These are phyloP conservation scores for Cyclura pinguis DNA, from an alignment of 2,797 vertebrate species.

Conservation along the genomic window DNA sequence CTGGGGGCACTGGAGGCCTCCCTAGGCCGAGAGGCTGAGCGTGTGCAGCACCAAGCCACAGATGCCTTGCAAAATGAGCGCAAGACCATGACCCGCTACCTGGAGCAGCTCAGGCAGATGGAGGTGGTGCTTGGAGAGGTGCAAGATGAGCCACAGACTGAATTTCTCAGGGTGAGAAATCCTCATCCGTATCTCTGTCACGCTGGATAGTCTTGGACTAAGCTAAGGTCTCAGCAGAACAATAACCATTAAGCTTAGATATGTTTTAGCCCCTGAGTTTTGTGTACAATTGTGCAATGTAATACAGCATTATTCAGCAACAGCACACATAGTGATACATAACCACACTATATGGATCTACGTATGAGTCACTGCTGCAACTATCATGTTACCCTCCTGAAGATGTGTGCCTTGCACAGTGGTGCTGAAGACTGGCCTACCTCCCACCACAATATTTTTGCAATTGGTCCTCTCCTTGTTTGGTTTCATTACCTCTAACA, in stretches of 20 bases:
- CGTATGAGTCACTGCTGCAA: background rate
- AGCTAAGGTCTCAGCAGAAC: background rate
- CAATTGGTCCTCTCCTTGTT: background rate
- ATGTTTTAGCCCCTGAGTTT: too few species aligned
- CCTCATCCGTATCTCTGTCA: background rate
- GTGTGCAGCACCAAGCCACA: conserved; percentile 61
- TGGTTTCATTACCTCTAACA: background rate
- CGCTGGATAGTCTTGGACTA: background rate
- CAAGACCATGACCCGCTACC: conserved; percentile 70
- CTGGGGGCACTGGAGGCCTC: conserved; percentile 70
- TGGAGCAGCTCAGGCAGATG: conserved; percentile 78
- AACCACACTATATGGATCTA: background rate
- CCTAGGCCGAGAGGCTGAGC: conserved; percentile 67
- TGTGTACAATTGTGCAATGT: background rate
- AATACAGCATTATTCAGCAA: too few species aligned
- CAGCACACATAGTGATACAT: background rate
- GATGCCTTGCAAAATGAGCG: conserved; percentile 68
- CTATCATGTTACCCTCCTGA: background rate
- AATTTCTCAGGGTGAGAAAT: conserved; percentile 76
- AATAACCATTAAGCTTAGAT: background rate
- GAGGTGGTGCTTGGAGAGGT: conserved; percentile 76
- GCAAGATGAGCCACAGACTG: conserved; percentile 74
- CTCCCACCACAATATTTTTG: background rate
- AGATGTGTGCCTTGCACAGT: too few species aligned
- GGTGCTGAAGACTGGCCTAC: background rate